Conservation (phyloP, 1,140 invertebrate species). For the Brachionus sp. region DNA sequence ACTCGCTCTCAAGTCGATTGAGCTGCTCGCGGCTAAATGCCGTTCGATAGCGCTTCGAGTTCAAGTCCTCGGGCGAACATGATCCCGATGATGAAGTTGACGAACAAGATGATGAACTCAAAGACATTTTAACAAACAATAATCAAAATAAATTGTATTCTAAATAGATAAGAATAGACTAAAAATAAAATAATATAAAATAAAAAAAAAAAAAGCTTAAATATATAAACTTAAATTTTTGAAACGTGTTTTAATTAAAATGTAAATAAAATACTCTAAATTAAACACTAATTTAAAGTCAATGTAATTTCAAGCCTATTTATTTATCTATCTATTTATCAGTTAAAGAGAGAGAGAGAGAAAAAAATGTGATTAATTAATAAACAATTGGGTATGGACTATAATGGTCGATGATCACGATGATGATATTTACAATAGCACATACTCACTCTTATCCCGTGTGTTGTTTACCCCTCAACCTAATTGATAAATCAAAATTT, state of each 20-base stretch:
- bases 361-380: slow-evolving; percentile 14
- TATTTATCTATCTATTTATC: slow-evolving; percentile 23
- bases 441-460: neutral
- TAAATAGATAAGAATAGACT: neutral
- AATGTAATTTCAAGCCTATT: slow-evolving; percentile 16
- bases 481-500: neutral
- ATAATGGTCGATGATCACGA: neutral
- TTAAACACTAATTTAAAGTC: slow-evolving; percentile 36
- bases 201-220: neutral
- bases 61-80: slow-evolving; percentile 49
- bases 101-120: slow-evolving; percentile 18
- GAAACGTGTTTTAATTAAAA: slow-evolving; percentile 34
- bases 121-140: neutral
- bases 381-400: neutral
- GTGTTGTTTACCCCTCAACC: neutral
- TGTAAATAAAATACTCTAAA: neutral
- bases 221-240: neutral
- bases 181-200: neutral
- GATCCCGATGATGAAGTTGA: slow-evolving; percentile 31
- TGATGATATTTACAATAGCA: slow-evolving; percentile 8
- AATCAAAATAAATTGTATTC: neutral
- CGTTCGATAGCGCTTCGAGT: slow-evolving; percentile 83
- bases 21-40: slow-evolving; percentile 95
- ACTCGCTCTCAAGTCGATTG: slow-evolving; percentile 89
- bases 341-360: neutral